Conservation (phyloP, 2,797 vertebrate genomes). For the Caiman crocodilus region DNA sequence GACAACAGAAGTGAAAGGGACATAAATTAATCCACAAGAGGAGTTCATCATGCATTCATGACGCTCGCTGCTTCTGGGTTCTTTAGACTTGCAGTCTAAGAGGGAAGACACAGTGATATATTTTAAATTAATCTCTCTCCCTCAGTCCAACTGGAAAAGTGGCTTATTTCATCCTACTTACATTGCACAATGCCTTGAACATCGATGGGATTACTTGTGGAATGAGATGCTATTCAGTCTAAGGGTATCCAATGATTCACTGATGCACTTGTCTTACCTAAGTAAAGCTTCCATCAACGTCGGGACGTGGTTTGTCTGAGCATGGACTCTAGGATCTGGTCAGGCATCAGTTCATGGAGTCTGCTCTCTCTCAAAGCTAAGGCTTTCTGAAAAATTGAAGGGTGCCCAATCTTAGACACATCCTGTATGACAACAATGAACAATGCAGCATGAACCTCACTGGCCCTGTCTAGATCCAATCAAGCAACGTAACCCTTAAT, state of each 20-base stretch:
- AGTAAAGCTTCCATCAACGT: not conserved
- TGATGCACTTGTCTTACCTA: too few relatives aligned
- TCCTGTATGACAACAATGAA: not conserved
- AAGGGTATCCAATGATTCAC: not conserved
- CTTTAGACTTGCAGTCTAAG: not conserved
- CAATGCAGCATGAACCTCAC: not conserved
- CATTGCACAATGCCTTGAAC: not conserved
- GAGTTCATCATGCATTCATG: not conserved
- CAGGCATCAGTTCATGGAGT: not conserved
- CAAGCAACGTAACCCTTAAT: constrained; percentile 17
- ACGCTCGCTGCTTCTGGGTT: not conserved
- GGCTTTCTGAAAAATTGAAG: not conserved
- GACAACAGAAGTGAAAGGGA: rapidly evolving
- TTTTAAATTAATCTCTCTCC: not conserved
- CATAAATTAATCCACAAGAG: not conserved
- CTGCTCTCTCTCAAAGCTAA: not conserved
- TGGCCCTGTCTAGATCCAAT: not conserved
- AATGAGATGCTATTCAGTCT: not conserved
- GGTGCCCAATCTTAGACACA: rapidly evolving
- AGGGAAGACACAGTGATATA: not conserved
- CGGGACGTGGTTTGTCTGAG: not conserved
- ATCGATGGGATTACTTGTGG: not conserved
- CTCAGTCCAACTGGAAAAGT: not conserved
- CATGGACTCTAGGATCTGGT: not conserved
- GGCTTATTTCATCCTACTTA: not conserved